A percentile compares a stretch with the other conserved stretches of the same genome.
Conservation (phyloP, 2,797 vertebrate species). For the Parauchenoglanis ngamensis region DNA sequence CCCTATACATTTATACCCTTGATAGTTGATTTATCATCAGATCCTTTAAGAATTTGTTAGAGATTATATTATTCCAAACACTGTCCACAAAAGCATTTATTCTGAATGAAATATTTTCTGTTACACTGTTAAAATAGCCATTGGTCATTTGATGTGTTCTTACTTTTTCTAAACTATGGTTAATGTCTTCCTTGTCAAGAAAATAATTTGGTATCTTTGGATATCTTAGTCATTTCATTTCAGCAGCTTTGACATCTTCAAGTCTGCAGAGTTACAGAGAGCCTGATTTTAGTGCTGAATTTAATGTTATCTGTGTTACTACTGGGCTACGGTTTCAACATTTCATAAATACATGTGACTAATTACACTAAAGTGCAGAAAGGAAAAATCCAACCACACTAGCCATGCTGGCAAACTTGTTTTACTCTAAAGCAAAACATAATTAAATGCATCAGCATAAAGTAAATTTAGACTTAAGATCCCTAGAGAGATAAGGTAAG, state of each 20-base stretch:
- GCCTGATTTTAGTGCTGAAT: neutral
- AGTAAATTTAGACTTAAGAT: slow-evolving; percentile 45
- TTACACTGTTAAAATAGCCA: neutral
- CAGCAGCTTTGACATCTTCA: neutral
- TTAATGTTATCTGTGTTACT: neutral
- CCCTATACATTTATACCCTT: neutral
- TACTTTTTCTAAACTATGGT: neutral
- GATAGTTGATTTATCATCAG: neutral
- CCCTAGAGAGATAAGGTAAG: slow-evolving; percentile 30
- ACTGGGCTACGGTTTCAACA: neutral
- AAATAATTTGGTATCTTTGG: neutral
- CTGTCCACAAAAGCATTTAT: neutral
- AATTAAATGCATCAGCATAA: slow-evolving; percentile 31
- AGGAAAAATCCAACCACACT: slow-evolving; percentile 12
- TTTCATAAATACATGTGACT: slow-evolving; percentile 18
- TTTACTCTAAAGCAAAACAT: slow-evolving; percentile 32
- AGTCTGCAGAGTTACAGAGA: neutral
- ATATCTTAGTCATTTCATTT: neutral
- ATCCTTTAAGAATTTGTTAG: neutral
- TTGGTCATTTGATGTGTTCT: neutral
- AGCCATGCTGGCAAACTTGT: slow-evolving; percentile 24
- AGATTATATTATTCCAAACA: slow-evolving; percentile 7
- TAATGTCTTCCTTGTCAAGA: neutral
- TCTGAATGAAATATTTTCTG: neutral
- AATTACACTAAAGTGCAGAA: neutral